A percentile compares a stretch with the other conserved stretches of the same genome.
Evolutionary conservation across 37 sponge, comb jelly and placozoan genomes (phyloP).

Genomic region (Axinella damicornis): DNA sequence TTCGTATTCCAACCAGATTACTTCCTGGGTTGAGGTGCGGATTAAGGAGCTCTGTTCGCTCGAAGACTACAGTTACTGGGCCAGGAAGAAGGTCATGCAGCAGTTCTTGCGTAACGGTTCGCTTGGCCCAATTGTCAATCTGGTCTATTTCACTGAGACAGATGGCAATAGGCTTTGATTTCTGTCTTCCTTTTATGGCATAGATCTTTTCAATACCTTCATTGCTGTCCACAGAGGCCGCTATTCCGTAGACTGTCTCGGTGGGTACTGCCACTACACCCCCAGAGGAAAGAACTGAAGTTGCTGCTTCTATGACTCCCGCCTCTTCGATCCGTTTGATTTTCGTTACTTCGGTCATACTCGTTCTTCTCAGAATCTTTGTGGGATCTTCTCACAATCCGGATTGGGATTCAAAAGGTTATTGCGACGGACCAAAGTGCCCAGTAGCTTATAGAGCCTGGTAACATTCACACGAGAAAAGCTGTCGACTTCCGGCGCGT

Average conservation of each 20-base stretch:
- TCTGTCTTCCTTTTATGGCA: conserved; percentile 77
- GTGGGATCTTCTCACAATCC: too few relatives aligned
- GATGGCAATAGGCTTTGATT: conserved; percentile 84
- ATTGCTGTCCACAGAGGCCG: conserved; percentile 60
- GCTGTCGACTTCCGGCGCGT: too few relatives aligned
- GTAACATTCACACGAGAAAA: too few relatives aligned
- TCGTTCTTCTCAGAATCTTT: too few relatives aligned
- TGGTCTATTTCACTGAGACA: conserved; percentile 72
- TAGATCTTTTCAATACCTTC: conserved; percentile 85
- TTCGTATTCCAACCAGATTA: conserved; percentile 81
- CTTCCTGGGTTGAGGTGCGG: conserved; percentile 83
- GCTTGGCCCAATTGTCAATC: conserved; percentile 72
- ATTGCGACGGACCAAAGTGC: too few relatives aligned
- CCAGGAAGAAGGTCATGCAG: conserved; percentile 90
- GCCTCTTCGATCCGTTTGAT: too few relatives aligned
- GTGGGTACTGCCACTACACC: conserved; percentile 95
- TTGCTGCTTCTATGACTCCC: conserved; percentile 11
- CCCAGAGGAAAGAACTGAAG: conserved; percentile 63
- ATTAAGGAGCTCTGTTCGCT: conserved; percentile 72
- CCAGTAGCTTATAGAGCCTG: too few relatives aligned
- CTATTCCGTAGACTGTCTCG: conserved; percentile 96
- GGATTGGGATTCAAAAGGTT: too few relatives aligned
- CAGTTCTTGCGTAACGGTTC: conserved; percentile 44
- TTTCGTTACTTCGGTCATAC: too few relatives aligned
- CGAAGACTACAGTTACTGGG: conserved; percentile 86